A percentile compares a stretch with the other conserved stretches of the same genome.
Conservation (phyloP, 2,113 vertebrate species). For the Labrus mixtus region DNA sequence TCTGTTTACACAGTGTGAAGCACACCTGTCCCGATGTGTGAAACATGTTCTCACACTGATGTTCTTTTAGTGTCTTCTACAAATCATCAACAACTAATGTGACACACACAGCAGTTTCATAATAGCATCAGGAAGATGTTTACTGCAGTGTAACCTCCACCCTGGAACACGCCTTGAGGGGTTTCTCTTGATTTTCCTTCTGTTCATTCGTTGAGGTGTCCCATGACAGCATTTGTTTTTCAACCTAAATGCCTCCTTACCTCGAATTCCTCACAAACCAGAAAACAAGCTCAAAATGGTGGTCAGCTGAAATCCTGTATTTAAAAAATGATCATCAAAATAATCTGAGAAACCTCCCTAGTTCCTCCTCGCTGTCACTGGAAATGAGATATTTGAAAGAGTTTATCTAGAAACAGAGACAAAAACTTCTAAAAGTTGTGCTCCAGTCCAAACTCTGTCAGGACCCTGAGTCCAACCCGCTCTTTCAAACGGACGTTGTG, state of each 20-base stretch:
- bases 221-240: neutral
- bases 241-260: neutral
- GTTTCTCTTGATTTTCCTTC: neutral
- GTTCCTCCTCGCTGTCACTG: neutral
- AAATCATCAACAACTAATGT: too few relatives aligned
- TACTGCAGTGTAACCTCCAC: neutral
- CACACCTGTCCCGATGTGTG: too few relatives aligned
- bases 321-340: too few relatives aligned
- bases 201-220: neutral
- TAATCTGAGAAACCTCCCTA: neutral
- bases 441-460: neutral
- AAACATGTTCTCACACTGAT: too few relatives aligned
- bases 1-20: too few relatives aligned
- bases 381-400: neutral
- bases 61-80: too few relatives aligned
- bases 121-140: neutral
- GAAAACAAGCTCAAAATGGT: too few relatives aligned
- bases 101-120: neutral
- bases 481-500: neutral
- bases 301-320: too few relatives aligned
- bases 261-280: too few relatives aligned
- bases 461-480: neutral
- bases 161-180: neutral
- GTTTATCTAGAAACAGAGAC: too few relatives aligned
- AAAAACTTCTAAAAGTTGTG: too few relatives aligned